Evolutionary conservation across 2,797 vertebrate genomes (phyloP).

Genomic region (Hydrophis major): DNA sequence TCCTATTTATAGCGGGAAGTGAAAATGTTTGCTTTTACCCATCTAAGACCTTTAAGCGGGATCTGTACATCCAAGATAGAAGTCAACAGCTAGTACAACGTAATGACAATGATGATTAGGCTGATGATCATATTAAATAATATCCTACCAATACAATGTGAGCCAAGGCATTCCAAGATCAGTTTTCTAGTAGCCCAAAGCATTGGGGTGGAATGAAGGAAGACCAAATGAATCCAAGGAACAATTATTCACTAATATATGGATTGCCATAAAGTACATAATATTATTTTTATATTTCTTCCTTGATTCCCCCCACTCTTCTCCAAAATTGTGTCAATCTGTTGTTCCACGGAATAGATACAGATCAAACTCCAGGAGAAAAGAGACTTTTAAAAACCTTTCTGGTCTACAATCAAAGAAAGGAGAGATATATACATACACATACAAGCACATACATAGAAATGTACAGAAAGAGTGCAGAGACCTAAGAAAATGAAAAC

Average conservation of each 20-base stretch:
- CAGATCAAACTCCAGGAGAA: neutral
- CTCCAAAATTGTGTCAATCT: neutral
- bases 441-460: slow-evolving; percentile 46
- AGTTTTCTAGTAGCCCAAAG: neutral
- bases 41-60: slow-evolving; percentile 31
- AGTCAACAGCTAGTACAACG: slow-evolving; percentile 15
- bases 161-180: slow-evolving; percentile 4
- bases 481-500: neutral
- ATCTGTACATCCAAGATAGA: neutral
- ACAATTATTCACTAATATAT: slow-evolving; percentile 39
- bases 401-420: neutral
- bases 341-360: slow-evolving; percentile 23
- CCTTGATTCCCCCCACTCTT: neutral
- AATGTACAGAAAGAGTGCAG: slow-evolving; percentile 1
- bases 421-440: slow-evolving; percentile 36
- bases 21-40: slow-evolving; percentile 54
- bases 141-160: neutral
- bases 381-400: slow-evolving; percentile 32
- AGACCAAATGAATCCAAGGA: neutral
- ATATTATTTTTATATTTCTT: neutral
- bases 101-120: neutral
- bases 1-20: slow-evolving; percentile 21
- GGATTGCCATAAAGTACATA: slow-evolving; percentile 7
- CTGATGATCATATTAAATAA: neutral
- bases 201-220: neutral